Percentiles rank a stretch among this genome's conserved stretches.
Conservation (phyloP, 2,888 invertebrate species). For the Lasius fuliginosus region DNA sequence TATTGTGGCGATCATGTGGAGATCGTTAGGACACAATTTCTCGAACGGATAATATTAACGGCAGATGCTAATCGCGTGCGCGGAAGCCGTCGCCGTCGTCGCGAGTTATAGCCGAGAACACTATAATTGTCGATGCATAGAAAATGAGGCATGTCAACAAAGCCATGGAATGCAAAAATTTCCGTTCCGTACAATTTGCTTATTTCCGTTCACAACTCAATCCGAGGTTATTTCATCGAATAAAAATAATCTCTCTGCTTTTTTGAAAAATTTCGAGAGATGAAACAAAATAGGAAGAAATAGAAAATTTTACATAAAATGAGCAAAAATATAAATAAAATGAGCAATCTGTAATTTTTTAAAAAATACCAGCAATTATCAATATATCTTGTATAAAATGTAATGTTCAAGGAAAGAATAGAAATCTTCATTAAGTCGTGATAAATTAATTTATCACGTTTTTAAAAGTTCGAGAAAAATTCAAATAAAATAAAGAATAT, state of each 20-base stretch:
- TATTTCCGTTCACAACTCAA: constrained; percentile 7
- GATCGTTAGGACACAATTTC: constrained; percentile 44
- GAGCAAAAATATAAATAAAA: neutral
- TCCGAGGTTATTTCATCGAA: neutral
- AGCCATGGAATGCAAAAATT: constrained; percentile 22
- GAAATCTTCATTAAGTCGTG: neutral
- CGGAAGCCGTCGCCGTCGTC: constrained; percentile 8
- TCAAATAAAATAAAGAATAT: neutral
- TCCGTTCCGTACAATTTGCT: constrained; percentile 13
- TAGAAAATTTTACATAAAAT: neutral
- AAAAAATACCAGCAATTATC: neutral
- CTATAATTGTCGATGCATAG: constrained; percentile 35
- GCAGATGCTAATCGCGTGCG: constrained; percentile 45
- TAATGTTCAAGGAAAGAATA: neutral
- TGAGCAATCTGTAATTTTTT: neutral
- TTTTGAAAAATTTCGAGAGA: neutral
- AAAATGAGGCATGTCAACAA: constrained; percentile 31
- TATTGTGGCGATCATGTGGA: constrained; percentile 49
- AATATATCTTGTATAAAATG: neutral
- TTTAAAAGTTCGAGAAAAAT: neutral
- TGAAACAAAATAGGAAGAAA: neutral
- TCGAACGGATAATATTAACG: constrained; percentile 40
- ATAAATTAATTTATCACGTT: neutral
- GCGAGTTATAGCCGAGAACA: constrained; percentile 11
- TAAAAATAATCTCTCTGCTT: neutral